A percentile compares a stretch with the other conserved stretches of the same genome.
phyloP scores from a whole-genome alignment of 1,140 invertebrate species.

The Bicyclus anynana region DNA sequence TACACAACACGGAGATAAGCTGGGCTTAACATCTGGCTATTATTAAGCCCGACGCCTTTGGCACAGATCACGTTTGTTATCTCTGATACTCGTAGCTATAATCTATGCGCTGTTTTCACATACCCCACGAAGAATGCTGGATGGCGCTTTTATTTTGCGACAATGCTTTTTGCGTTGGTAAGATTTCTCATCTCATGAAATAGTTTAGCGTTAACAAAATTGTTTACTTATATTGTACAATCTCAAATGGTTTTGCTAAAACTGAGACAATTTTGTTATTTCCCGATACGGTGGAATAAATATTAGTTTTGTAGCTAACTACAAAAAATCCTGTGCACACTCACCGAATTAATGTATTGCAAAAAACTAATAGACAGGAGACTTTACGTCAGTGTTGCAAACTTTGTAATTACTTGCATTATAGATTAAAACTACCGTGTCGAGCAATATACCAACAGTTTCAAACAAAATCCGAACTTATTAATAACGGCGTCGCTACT shows the following conservation, averaged over 20 bases:
- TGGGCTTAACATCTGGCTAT: slow-evolving; percentile 39
- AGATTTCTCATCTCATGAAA: not conserved
- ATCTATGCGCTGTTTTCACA: slow-evolving; percentile 28
- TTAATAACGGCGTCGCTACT: slow-evolving; percentile 14
- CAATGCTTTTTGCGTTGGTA: not conserved
- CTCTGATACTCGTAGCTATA: slow-evolving; percentile 33
- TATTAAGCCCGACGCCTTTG: slow-evolving; percentile 29
- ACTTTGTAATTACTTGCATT: too few species aligned
- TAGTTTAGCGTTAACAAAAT: too few species aligned
- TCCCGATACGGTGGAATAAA: too few species aligned
- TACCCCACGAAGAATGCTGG: slow-evolving; percentile 19
- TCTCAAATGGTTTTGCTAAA: too few species aligned
- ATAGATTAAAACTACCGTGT: not conserved
- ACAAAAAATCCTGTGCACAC: too few species aligned
- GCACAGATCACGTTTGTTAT: slow-evolving; percentile 36
- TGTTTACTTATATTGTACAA: too few species aligned
- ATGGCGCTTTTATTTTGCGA: not conserved
- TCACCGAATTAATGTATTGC: too few species aligned
- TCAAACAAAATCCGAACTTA: slow-evolving; percentile 5
- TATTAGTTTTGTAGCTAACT: too few species aligned
- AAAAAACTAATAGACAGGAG: too few species aligned
- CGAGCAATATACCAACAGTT: not conserved
- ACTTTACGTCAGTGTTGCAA: too few species aligned
- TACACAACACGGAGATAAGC: slow-evolving; percentile 52
- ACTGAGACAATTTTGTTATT: too few species aligned